Evolutionary conservation across 2,113 vertebrate species (phyloP), one percentile per base, ranked within the genome.

Genomic region (Paedocypris sp.): DNA sequence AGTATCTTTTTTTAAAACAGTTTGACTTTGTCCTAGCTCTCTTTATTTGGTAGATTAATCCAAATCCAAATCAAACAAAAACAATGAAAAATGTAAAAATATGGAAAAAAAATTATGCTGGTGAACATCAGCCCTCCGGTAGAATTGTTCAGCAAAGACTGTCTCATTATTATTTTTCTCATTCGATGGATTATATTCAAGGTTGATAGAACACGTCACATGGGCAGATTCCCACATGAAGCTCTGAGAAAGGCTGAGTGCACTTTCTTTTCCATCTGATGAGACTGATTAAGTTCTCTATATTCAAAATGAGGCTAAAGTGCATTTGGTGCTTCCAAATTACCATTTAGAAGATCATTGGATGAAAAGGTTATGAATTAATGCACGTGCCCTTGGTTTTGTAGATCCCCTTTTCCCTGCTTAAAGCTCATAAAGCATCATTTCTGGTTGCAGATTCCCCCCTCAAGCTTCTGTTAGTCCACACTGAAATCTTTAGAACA

Each of bases 261-360:
- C 41, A 36, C 28, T 59, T 58, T 54, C 26, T 23, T 64, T 56
- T 61, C 39, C 52, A 47, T 50, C 31, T 61, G 64, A 46, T 56
- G 60, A 61, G 52, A 48, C 29, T 68, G 61, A 67, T 64, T 60
- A 53, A 58, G 28, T 28, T 38, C 41, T 48, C 8, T 62, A 13
- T 39, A 50, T 49, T 51, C 49, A 19, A 62, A 58, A 38, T 28
- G 13, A 33, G 38, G 16, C 36, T 43, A 46, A 46, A 58, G 41
- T 61, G 64, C 68, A 43, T 64, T 73, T 42, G 57, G 16, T 41
- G 54, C 12, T 25, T 39, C 26, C 2, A 25, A 51, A 64, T 66
- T 48, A 56, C 52, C 51, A 58, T 66, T 66, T 63, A 39, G 39
- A 62, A 46, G 54, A 39, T 29, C 4, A 15, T 11, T 12, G 18